Percentiles rank a stretch among this genome's conserved stretches.
Evolutionary conservation across 2,113 vertebrate genomes (phyloP).

Genomic region (Erythrocercus mccallii): DNA sequence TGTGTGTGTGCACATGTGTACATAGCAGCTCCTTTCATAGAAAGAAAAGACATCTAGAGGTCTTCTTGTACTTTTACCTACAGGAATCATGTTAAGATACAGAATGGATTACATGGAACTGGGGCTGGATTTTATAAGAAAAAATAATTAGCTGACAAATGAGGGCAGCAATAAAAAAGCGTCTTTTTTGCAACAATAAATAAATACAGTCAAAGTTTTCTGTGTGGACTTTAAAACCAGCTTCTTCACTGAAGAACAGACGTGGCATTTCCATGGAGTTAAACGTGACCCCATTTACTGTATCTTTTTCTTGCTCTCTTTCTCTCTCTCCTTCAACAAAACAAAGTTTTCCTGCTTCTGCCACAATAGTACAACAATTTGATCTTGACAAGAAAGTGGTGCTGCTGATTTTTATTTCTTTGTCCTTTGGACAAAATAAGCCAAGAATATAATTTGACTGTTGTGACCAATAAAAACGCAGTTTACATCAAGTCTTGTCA

Average conservation of each 20-base stretch:
- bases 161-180: constrained; percentile 87
- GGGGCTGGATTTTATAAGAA: constrained; percentile 78
- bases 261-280: constrained; percentile 83
- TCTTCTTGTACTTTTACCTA: constrained; percentile 81
- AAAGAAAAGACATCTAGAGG: constrained; percentile 86
- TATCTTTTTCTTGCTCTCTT: constrained; percentile 71
- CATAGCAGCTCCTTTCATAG: constrained; percentile 87
- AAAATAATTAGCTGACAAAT: constrained; percentile 88
- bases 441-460: constrained; percentile 77
- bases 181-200: constrained; percentile 88
- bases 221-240: constrained; percentile 84
- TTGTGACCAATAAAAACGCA: constrained; percentile 78
- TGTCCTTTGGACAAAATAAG: constrained; percentile 85
- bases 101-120: constrained; percentile 80
- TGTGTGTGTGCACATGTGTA: constrained; percentile 79
- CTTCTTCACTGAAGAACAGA: constrained; percentile 89
- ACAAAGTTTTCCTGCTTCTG: constrained; percentile 78
- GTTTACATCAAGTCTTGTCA: constrained; percentile 78
- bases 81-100: constrained; percentile 84
- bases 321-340: constrained; percentile 74
- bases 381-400: constrained; percentile 81
- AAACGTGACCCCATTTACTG: constrained; percentile 76
- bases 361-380: constrained; percentile 80
- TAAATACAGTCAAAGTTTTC: constrained; percentile 86
- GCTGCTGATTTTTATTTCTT: constrained; percentile 78